A percentile compares a stretch with the other conserved stretches of the same genome.
phyloP scores from a whole-genome alignment of 2,113 vertebrate species.

The Chauna torquata region DNA sequence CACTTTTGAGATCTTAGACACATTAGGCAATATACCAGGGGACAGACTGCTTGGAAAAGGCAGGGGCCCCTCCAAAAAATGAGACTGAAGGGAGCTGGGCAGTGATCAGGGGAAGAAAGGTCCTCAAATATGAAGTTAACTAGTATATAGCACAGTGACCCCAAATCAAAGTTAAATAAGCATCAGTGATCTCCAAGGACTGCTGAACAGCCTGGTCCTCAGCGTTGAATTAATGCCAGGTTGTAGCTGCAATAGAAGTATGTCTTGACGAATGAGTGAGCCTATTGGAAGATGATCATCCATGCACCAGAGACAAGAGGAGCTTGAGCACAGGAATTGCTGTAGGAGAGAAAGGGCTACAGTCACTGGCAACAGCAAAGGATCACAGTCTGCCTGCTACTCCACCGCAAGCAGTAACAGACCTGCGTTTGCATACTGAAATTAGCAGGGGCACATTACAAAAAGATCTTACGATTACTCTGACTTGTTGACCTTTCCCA shows the following conservation, averaged over 20 bases:
- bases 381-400: background rate
- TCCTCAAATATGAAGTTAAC: background rate
- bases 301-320: background rate
- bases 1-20: background rate
- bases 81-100: background rate
- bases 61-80: background rate
- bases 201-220: background rate
- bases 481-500: background rate
- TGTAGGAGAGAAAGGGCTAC: background rate
- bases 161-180: background rate
- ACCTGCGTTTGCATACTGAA: background rate
- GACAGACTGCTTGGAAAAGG: constrained; percentile 18
- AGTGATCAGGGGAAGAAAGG: background rate
- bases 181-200: background rate
- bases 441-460: background rate
- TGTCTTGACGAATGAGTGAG: background rate
- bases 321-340: background rate
- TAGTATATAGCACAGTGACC: background rate
- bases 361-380: background rate
- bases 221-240: background rate
- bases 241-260: background rate
- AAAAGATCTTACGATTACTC: background rate
- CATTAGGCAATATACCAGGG: background rate
- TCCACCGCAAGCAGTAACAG: background rate
- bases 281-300: background rate